Percentiles rank a stretch among this genome's conserved stretches.
phyloP scores from a whole-genome alignment of 2,797 vertebrate species.

The Parambassis ranga region DNA sequence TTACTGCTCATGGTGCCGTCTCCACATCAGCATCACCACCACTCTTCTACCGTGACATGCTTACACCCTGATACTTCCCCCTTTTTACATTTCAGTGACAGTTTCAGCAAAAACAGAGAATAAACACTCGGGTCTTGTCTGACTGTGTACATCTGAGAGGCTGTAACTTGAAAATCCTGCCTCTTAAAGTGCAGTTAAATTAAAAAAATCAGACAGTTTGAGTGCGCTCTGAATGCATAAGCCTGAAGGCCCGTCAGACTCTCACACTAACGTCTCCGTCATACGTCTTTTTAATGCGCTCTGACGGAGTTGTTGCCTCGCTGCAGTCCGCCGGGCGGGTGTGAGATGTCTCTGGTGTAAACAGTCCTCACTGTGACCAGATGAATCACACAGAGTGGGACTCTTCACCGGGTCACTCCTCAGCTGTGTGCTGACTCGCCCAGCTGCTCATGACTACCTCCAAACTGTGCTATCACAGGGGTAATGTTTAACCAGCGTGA shows the following conservation, averaged over 20 bases:
- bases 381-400: no score
- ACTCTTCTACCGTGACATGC: slow-evolving; percentile 9
- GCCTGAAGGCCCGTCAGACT: slow-evolving; percentile 25
- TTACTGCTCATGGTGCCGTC: not conserved
- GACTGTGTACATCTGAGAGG: slow-evolving; percentile 2
- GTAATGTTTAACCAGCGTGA: slow-evolving; percentile 88
- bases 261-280: slow-evolving; percentile 33
- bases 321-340: not conserved
- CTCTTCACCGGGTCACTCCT: no score
- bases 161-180: slow-evolving; percentile 32
- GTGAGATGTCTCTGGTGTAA: slow-evolving; percentile 20
- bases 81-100: not conserved
- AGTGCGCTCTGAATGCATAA: slow-evolving; percentile 34
- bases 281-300: slow-evolving; percentile 27
- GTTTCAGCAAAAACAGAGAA: not conserved
- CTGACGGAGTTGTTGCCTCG: not conserved
- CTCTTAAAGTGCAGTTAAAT: slow-evolving; percentile 28
- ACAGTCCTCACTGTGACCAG: slow-evolving; percentile 5
- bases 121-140: not conserved
- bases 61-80: not conserved
- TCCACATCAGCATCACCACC: slow-evolving; percentile 7
- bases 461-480: slow-evolving; percentile 48
- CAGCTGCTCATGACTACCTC: slow-evolving; percentile 54
- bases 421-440: slow-evolving; percentile 57
- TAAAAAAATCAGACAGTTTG: slow-evolving; percentile 19